Evolutionary conservation across 2,888 invertebrate genomes (phyloP), one percentile per base, ranked within the genome.

Genomic region (Saturnia pavonia): DNA sequence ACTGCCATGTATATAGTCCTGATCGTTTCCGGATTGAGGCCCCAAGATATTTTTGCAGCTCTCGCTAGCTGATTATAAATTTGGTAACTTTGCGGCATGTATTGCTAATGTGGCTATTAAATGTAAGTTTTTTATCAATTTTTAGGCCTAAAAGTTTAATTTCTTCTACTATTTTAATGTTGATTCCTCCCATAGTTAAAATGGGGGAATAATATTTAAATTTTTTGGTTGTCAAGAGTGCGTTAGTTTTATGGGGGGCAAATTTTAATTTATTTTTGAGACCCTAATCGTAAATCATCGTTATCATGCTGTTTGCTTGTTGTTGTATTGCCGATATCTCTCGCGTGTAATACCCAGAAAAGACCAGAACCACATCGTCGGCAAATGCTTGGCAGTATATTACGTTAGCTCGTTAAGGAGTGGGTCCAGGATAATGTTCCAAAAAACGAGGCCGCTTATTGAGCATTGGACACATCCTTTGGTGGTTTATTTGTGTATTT

Each of bases 101-200:
- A 3, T 57, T 9, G 0, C 22, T 42, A 9, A 71, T 75, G 76
- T 77, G 43, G 25, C 43, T 22, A 63, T 68, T 65, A 40, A 65
- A 72, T 69, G 72, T 73, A 67, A 70, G 70, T 68, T 71, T 71
- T 65, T 54, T n/a, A 22, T 48, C 45, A 16, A 65, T 57, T n/a
- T 14, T 43, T 6, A 54, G 54, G 19, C 67, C 67, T 12, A 67
- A 22, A 11, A 66, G 40, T 65, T 67, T 67, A 16, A 70, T 57
- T 22, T 67, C 70, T 14, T 25, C 40, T 3, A 57, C 51, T n/a
- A 57, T 57, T 9, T 19, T 57, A 16, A 70, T 43, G 19, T 40
- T 22, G 12, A 34, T 48, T 4, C 68, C 71, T 1, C 65, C 71
- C 71, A 71, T 71, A 42, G 16, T 16, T 8, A 70, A 42, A 40